Base-by-base conservation (phyloP, 2,888 invertebrate species). In the Adelphocoris suturalis region DNA sequence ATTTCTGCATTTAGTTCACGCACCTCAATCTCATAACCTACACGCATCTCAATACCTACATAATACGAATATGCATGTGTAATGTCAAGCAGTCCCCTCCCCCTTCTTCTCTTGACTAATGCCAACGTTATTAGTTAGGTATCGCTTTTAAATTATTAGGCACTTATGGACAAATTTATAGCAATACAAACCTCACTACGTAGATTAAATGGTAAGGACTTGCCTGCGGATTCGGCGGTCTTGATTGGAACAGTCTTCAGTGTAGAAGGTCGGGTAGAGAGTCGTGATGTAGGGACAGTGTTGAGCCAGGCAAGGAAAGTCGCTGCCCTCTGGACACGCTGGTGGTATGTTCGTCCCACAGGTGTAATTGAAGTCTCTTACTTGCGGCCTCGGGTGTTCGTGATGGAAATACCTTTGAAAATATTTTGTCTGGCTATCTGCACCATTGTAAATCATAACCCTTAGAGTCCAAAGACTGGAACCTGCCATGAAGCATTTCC, bases 51-150 rank as follows among this genome's bases (percentile, higher is more conserved):
- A 37, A 7, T 7, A 52, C 52, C 16, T 14, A 52, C 52, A 13
- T 52, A 2, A 52, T 52, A 68, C 68, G 23, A 68, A 23, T 37
- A 37, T 68, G 68, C 68, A 68, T 68, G 68, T 68, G 68, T 68
- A 68, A 68, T 68, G 23, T 68, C 68, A 23, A 68, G 68, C 68
- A 68, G 68, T 68, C 68, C 68, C 68, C 68, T 68, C 68, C 68
- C 68, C 68, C 68, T 68, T 68, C 68, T 68, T 27, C 68, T 68
- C 68, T 68, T 68, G 0, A 68, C 27, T 12, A 68, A 13, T n/a
- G 19, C n/a, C 57, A 16, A 52, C n/a, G n/a, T n/a, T n/a, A n/a
- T n/a, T 3, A 52, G 14, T 16, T 57, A 57, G 7, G 16, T 57
- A n/a, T n/a, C 16, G n/a, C n/a, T n/a, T 57, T 5, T 57, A n/a